Evolutionary conservation across 2,113 vertebrate species (phyloP), one percentile per base, ranked within the genome.

Genomic region (Dasyprocta punctata): DNA sequence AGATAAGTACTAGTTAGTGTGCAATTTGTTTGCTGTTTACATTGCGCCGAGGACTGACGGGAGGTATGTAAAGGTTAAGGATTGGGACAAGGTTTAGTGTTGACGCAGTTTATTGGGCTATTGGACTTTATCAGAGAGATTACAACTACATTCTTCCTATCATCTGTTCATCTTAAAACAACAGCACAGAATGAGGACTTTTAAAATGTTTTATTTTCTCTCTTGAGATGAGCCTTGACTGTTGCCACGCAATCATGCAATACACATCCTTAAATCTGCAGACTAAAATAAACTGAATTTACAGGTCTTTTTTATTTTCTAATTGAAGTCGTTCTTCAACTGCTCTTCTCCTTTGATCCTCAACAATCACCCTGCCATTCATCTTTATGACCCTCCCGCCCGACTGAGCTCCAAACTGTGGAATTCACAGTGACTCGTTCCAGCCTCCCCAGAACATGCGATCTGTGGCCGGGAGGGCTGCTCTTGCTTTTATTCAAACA

Each of bases 81-180:
- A 69, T 3, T 1, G 19, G 58, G 41, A 26, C 90, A 94, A 65
- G 38, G 69, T 60, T 93, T 77, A n/a, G 1, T 78, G 85, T 88
- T 88, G 75, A 96, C 38, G 95, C 84, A 30, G 44, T 95, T 95
- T 93, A 83, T 90, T 78, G 67, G 20, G 49, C 58, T 94, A 65
- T 97, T 93, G 80, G 84, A 85, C 61, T 87, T 97, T 90, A 96
- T 92, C 94, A 95, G 60, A 56, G 60, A 77, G 82, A 97, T 92
- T 90, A 80, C 67, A 65, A 90, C 82, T 97, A 90, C 75, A 81
- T 77, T 6, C 4, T 56, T 84, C 52, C 44, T 86, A 52, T 85
- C 65, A 85, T 71, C 26, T 56, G 56, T 65, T 80, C 30, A 52
- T 33, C 58, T 14, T 88, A 94, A 90, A 83, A 90, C 38, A 58